Percentiles rank a stretch among this genome's conserved stretches.
Conservation (phyloP, 2,888 invertebrate genomes). For the Lasioglossum pauxillum region DNA sequence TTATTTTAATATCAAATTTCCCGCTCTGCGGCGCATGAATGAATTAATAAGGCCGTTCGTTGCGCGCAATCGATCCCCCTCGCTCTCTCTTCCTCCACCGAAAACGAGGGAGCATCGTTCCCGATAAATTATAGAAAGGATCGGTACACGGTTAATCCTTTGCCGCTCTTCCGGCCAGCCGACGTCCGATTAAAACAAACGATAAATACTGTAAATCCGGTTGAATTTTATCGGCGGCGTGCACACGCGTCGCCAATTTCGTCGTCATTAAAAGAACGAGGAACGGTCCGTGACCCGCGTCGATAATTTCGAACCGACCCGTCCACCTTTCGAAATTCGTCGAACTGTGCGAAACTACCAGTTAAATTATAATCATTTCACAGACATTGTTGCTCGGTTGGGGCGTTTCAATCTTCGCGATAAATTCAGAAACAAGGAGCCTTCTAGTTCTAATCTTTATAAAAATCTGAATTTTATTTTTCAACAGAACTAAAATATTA, state of each 20-base stretch:
- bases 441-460: no score
- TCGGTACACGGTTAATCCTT: constrained; percentile 14
- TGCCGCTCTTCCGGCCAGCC: neutral
- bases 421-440: no score
- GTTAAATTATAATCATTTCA: no score
- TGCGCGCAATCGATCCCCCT: neutral
- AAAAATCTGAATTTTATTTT: no score
- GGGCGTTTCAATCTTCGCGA: no score
- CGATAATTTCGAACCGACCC: constrained; percentile 67
- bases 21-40: constrained; percentile 5
- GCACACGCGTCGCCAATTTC: neutral
- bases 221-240: neutral
- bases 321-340: constrained; percentile 68
- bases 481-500: no score
- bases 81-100: neutral
- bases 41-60: constrained; percentile 36
- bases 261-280: constrained; percentile 11
- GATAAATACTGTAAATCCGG: neutral
- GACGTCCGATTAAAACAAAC: neutral
- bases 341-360: constrained; percentile 29
- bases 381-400: no score
- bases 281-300: constrained; percentile 54
- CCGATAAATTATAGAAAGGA: constrained; percentile 15
- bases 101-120: neutral
- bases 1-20: constrained; percentile 48